These are phyloP conservation scores for Pollimyrus isidori DNA, from an alignment of 2,113 vertebrate genomes.

Conservation along the genomic window DNA sequence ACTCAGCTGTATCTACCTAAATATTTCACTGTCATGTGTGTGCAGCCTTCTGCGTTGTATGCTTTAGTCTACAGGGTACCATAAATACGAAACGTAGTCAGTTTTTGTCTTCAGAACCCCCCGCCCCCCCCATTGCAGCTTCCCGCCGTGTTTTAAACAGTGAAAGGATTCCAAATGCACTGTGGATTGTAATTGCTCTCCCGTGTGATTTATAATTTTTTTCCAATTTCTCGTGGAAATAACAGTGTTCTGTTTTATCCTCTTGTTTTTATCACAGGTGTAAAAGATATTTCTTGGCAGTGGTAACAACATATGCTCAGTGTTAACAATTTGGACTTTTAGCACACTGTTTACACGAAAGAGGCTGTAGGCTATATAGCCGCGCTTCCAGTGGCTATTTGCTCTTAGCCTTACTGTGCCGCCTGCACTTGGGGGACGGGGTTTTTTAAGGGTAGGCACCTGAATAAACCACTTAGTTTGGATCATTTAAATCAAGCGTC, in stretches of 20 bases:
- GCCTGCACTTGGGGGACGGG: background rate
- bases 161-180: background rate
- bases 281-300: background rate
- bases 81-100: background rate
- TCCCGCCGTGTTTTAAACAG: background rate
- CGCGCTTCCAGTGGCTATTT: background rate
- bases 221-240: conserved; percentile 7
- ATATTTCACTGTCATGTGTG: background rate
- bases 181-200: background rate
- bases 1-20: background rate
- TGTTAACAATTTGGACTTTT: conserved; percentile 9
- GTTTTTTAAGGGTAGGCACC: background rate
- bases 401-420: background rate
- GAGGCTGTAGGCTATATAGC: background rate
- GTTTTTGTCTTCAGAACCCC: background rate
- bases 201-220: conserved; percentile 1
- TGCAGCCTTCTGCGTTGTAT: background rate
- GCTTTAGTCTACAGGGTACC: background rate
- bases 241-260: conserved; percentile 7
- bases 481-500: background rate
- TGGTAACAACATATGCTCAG: background rate
- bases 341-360: conserved; percentile 7
- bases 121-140: background rate
- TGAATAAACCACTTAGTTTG: background rate
- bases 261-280: conserved; percentile 8